Percentiles rank a stretch among this genome's conserved stretches.
Conservation (phyloP, 37 sponge, comb jelly and placozoan genomes). For the Haliclona indistincta region DNA sequence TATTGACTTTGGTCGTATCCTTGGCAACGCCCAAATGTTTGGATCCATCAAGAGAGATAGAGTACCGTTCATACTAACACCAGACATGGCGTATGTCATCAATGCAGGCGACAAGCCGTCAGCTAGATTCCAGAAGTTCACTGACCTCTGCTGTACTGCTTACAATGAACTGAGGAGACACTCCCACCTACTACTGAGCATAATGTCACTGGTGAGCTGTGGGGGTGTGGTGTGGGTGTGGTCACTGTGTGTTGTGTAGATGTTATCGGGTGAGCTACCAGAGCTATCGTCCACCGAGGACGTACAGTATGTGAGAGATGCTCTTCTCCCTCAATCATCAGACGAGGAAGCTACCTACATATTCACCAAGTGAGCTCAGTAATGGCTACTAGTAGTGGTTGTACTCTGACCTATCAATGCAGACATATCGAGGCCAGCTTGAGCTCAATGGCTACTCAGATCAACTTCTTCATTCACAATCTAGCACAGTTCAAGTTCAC, state of each 20-base stretch:
- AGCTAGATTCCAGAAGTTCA: conserved; percentile 77
- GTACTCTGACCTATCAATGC: too few relatives aligned
- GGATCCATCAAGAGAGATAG: conserved; percentile 87
- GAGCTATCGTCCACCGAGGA: conserved; percentile 74
- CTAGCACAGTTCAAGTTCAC: conserved; percentile 79
- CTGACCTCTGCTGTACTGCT: conserved; percentile 84
- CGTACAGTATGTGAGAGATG: conserved; percentile 75
- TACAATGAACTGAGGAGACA: conserved; percentile 83
- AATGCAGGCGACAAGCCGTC: conserved; percentile 80
- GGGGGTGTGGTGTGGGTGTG: background rate
- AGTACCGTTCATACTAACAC: conserved; percentile 90
- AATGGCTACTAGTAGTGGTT: background rate
- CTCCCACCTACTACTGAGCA: conserved; percentile 63
- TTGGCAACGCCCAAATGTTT: conserved; percentile 95
- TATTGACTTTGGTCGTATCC: conserved; percentile 89
- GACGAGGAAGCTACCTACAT: conserved; percentile 65
- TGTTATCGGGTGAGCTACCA: conserved; percentile 70
- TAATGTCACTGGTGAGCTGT: conserved; percentile 71
- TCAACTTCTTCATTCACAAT: conserved; percentile 95
- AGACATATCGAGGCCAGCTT: conserved; percentile 83
- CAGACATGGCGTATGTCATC: conserved; percentile 96
- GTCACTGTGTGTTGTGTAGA: conserved; percentile 28
- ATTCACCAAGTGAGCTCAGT: conserved; percentile 61
- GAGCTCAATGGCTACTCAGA: conserved; percentile 65
- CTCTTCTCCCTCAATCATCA: conserved; percentile 61